Evolutionary conservation across 2,888 invertebrate genomes (phyloP).

Genomic region (Lithophane socia): DNA sequence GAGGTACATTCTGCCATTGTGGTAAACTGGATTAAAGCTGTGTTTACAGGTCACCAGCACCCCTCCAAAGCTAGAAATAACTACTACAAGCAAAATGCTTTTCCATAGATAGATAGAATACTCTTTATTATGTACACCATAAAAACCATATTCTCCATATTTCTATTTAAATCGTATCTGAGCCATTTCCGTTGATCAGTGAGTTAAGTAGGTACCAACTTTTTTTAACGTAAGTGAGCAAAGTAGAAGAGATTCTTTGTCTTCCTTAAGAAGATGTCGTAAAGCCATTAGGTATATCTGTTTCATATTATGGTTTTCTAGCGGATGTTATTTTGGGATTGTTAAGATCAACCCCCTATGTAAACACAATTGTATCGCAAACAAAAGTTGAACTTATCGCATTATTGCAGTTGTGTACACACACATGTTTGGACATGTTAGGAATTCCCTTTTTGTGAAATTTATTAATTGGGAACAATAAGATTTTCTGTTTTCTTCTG

Average conservation of each 20-base stretch:
- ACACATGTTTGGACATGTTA: not conserved
- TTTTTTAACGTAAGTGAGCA: no score
- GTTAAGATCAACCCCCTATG: not conserved
- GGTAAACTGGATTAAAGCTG: not conserved
- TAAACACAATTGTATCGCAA: constrained; percentile 30
- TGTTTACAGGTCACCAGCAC: not conserved
- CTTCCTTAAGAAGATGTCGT: not conserved
- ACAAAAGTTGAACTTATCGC: constrained; percentile 34
- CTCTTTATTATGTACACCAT: no score
- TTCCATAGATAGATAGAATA: no score
- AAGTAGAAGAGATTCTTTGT: not conserved
- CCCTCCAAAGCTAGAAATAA: not conserved
- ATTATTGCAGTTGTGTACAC: constrained; percentile 25
- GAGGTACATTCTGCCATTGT: not conserved
- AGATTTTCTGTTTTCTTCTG: no score
- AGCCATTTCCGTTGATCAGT: not conserved
- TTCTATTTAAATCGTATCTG: not conserved
- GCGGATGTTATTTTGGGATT: constrained; percentile 28
- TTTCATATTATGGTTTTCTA: not conserved
- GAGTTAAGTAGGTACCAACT: not conserved
- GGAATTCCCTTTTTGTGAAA: constrained; percentile 1
- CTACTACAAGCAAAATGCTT: no score
- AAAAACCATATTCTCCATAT: no score
- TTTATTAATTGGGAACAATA: not conserved
- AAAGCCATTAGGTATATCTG: not conserved